Evolutionary conservation across 53 echinoderm and acorn worm genomes (phyloP).

Genomic region (Arbacia lixula): DNA sequence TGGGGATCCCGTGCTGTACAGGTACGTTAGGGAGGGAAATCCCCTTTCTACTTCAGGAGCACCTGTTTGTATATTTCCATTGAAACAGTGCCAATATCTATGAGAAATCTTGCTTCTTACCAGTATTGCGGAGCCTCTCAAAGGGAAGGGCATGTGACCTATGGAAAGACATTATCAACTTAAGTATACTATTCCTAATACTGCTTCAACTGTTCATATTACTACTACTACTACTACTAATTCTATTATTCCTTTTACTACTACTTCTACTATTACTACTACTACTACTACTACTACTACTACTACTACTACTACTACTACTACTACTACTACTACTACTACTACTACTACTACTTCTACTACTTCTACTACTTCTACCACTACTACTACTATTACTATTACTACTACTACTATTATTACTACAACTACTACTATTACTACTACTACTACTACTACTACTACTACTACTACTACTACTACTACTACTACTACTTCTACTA

Average conservation of each 20-base stretch:
- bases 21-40: too few species aligned
- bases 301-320: not conserved
- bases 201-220: not conserved
- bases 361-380: not conserved
- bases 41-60: too few species aligned
- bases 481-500: not conserved
- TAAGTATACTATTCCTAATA: not conserved
- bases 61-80: too few species aligned
- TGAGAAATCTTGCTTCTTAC: too few species aligned
- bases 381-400: not conserved
- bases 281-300: not conserved
- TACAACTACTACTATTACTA: not conserved
- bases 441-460: constrained; percentile 1
- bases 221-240: not conserved
- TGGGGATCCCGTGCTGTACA: too few species aligned
- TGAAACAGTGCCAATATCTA: too few species aligned
- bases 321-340: not conserved
- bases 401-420: not conserved
- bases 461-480: not conserved
- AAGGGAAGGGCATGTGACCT: too few species aligned
- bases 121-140: too few species aligned
- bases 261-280: not conserved
- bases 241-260: not conserved
- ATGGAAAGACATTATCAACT: too few species aligned
- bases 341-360: constrained; percentile 1